Evolutionary conservation across 2,113 vertebrate genomes (phyloP), one percentile per base, ranked within the genome.

Genomic region (Connochaetes taurinus): DNA sequence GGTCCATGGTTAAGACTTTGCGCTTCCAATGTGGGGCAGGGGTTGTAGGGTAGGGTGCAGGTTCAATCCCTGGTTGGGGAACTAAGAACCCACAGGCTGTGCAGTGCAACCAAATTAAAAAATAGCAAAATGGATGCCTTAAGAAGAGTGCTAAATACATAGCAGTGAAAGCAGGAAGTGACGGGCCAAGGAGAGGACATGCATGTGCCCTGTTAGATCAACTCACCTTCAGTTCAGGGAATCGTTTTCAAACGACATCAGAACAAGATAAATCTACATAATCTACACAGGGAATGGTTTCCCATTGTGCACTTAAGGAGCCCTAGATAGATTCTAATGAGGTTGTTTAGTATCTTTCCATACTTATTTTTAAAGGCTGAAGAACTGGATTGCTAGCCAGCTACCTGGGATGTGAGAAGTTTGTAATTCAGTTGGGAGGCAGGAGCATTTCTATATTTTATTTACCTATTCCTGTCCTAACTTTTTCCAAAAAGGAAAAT

Each of bases 391-490:
- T 81, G 62, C 53, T 74, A 45, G 40, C 13, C 17, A 83, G 33
- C 55, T 85, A 40, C 27, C 40, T 64, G 71, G 89, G 29, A 64
- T 81, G 47, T 81, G 29, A 89, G 83, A 80, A 91, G 45, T 50
- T 31, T 45, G 21, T 78, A 86, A 82, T 52, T 83, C 64, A 86
- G n/a, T 36, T 62, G 64, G 47, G 71, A 94, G 47, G 57, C 12
- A 85, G 25, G 40, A 81, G 27, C 25, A 50, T 33, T 81, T 45
- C 21, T 60, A 12, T 74, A 45, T 80, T 87, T 91, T 50, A 87
- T 76, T 97, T 89, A 87, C 36, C 83, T 90, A 87, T 25, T 92
- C 55, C 50, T 87, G 40, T 47, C 36, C 52, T 67, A 89, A 55
- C 3, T 97, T 76, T 29, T 67, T 94, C 40, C n/a, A 45, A 93